Evolutionary conservation across 2,888 invertebrate genomes (phyloP).

Genomic region (Fragum whitleyi): DNA sequence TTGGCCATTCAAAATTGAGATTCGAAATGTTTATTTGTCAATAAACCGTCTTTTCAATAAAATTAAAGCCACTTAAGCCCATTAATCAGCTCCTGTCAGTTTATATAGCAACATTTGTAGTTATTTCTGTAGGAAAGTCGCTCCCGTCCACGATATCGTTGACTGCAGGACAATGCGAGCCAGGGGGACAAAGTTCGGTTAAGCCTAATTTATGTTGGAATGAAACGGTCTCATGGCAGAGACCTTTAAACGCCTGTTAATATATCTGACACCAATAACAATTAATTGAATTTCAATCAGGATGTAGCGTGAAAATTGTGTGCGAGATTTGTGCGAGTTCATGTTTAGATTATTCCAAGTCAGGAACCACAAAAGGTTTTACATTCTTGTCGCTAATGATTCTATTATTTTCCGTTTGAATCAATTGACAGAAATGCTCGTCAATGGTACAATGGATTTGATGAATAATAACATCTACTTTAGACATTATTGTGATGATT

Average conservation of each 20-base stretch:
- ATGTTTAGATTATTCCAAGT: slow-evolving; percentile 61
- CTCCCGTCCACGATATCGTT: slow-evolving; percentile 33
- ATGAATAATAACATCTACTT: too few species aligned
- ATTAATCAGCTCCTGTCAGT: slow-evolving; percentile 56
- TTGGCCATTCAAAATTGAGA: slow-evolving; percentile 24
- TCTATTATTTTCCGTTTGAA: not conserved
- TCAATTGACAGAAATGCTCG: not conserved
- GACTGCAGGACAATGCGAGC: slow-evolving; percentile 12
- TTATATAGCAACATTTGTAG: slow-evolving; percentile 56
- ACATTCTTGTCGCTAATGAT: not conserved
- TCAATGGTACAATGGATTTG: not conserved
- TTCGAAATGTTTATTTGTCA: slow-evolving; percentile 29
- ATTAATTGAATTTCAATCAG: slow-evolving; percentile 63
- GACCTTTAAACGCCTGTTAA: slow-evolving; percentile 25
- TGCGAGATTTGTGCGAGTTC: slow-evolving; percentile 60
- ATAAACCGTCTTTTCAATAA: slow-evolving; percentile 24
- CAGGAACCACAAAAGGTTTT: slow-evolving; percentile 34
- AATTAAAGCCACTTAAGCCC: slow-evolving; percentile 34
- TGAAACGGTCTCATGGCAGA: slow-evolving; percentile 38
- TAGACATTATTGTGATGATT: too few species aligned
- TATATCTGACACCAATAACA: slow-evolving; percentile 51
- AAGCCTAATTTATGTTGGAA: slow-evolving; percentile 59
- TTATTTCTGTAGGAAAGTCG: slow-evolving; percentile 43
- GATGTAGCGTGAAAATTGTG: slow-evolving; percentile 52
- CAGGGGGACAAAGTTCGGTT: slow-evolving; percentile 39